Evolutionary conservation across 2,113 vertebrate species (phyloP).

Genomic region (Romanogobio albipinnatus): DNA sequence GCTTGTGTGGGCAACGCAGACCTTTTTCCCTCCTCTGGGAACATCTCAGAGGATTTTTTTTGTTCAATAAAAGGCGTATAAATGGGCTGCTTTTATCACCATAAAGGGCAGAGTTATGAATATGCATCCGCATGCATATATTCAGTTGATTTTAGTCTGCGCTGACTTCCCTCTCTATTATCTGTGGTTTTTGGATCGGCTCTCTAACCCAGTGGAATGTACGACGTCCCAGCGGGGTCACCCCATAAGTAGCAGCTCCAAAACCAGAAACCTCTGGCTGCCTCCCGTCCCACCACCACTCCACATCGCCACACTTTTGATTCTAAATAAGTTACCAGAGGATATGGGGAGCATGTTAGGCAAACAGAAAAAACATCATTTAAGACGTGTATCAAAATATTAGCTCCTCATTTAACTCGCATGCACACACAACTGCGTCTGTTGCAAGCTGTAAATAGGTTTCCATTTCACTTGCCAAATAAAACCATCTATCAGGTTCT

Average conservation of each 20-base stretch:
- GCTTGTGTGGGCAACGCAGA: conserved; percentile 60
- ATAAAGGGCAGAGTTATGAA: conserved; percentile 38
- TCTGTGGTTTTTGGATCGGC: conserved; percentile 51
- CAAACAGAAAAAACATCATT: conserved; percentile 53
- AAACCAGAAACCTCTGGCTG: conserved; percentile 56
- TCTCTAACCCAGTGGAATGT: conserved; percentile 50
- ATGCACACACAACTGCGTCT: conserved; percentile 45
- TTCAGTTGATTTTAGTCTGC: conserved; percentile 26
- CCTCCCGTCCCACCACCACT: conserved; percentile 39
- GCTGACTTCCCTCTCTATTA: conserved; percentile 42
- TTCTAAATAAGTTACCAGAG: conserved; percentile 56
- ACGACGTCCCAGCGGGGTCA: conserved; percentile 41
- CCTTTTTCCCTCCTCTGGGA: conserved; percentile 40
- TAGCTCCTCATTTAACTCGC: conserved; percentile 41
- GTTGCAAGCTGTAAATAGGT: conserved; percentile 53
- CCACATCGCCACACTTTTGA: conserved; percentile 34
- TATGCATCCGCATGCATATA: conserved; percentile 23
- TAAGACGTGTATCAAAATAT: conserved; percentile 56
- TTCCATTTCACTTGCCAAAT: conserved; percentile 52
- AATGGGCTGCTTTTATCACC: conserved; percentile 29
- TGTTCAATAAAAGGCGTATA: conserved; percentile 34
- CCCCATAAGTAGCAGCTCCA: conserved; percentile 43
- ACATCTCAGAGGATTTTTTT: conserved; percentile 45
- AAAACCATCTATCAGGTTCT: conserved; percentile 50
- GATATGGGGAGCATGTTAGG: conserved; percentile 49